A percentile compares a stretch with the other conserved stretches of the same genome.
These are phyloP conservation scores for Lasioglossum pauxillum DNA, from an alignment of 2,888 invertebrate genomes.

Conservation along the genomic window DNA sequence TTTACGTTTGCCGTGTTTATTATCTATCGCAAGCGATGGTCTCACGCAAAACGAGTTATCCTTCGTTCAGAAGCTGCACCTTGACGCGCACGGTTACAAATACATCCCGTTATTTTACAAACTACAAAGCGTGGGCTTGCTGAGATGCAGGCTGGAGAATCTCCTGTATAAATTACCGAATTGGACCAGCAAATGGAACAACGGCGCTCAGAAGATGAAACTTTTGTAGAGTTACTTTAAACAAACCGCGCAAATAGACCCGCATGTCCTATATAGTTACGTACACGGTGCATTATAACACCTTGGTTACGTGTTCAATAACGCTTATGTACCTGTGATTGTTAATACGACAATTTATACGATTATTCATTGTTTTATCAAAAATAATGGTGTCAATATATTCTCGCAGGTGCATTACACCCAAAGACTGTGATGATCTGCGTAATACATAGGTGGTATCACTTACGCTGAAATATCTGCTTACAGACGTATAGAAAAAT, in stretches of 20 bases:
- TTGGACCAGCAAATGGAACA: slow-evolving; percentile 81
- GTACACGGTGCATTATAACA: no score
- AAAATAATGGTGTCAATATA: slow-evolving; percentile 22
- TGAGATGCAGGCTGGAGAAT: slow-evolving; percentile 77
- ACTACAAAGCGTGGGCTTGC: slow-evolving; percentile 90
- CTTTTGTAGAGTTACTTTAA: slow-evolving; percentile 89
- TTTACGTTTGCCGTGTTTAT: slow-evolving; percentile 91
- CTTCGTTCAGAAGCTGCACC: slow-evolving; percentile 91
- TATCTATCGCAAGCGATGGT: slow-evolving; percentile 92
- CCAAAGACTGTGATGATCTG: slow-evolving; percentile 93
- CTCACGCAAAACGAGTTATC: slow-evolving; percentile 90
- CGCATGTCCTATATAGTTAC: slow-evolving; percentile 87
- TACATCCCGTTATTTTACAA: slow-evolving; percentile 92
- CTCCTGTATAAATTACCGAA: slow-evolving; percentile 80
- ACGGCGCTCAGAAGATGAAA: slow-evolving; percentile 86
- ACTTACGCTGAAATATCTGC: slow-evolving; percentile 97
- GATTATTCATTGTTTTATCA: neutral
- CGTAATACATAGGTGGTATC: slow-evolving; percentile 92
- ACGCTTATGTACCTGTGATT: slow-evolving; percentile 92
- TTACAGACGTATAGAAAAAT: slow-evolving; percentile 92
- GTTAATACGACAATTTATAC: slow-evolving; percentile 71
- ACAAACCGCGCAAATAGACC: slow-evolving; percentile 86
- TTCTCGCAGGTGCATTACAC: slow-evolving; percentile 84
- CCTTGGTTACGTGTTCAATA: slow-evolving; percentile 95
- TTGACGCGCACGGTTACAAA: slow-evolving; percentile 95